Evolutionary conservation across 2,797 vertebrate genomes (phyloP).

Genomic region (Hyperoplus lanceolatus): DNA sequence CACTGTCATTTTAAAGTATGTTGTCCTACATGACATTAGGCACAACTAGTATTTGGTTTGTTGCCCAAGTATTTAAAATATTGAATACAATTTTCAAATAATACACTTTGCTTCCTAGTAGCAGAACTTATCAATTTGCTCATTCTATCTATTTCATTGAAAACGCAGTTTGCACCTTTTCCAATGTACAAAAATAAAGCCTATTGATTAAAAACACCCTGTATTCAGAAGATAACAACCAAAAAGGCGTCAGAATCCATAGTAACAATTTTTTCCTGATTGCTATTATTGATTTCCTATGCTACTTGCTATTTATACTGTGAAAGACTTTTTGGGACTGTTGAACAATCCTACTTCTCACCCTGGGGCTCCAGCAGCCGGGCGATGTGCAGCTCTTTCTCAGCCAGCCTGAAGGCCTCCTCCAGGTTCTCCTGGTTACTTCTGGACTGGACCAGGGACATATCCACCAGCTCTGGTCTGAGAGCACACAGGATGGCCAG

Average conservation of each 20-base stretch:
- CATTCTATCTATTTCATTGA: not conserved
- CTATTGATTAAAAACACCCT: not conserved
- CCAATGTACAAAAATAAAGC: not conserved
- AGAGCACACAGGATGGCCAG: conserved; percentile 91
- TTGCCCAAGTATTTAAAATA: not conserved
- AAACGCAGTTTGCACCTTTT: not conserved
- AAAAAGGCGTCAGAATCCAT: not conserved
- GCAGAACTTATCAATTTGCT: not conserved
- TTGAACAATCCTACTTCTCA: conserved; percentile 56
- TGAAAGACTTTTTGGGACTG: not conserved
- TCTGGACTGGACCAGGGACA: conserved; percentile 82
- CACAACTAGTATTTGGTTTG: not conserved
- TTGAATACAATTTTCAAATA: not conserved
- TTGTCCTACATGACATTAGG: not conserved
- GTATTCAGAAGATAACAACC: not conserved
- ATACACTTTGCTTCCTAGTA: not conserved
- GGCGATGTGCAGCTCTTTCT: conserved; percentile 90
- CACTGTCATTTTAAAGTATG: not conserved
- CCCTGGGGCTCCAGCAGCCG: conserved; percentile 92
- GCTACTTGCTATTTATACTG: not conserved
- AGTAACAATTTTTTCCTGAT: not conserved
- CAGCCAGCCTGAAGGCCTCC: conserved; percentile 91
- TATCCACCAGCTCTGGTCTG: conserved; percentile 89
- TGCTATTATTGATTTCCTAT: not conserved
- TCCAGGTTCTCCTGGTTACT: conserved; percentile 91